phyloP scores from a whole-genome alignment of 2,888 invertebrate genomes.

The Trichogramma evanescens region DNA sequence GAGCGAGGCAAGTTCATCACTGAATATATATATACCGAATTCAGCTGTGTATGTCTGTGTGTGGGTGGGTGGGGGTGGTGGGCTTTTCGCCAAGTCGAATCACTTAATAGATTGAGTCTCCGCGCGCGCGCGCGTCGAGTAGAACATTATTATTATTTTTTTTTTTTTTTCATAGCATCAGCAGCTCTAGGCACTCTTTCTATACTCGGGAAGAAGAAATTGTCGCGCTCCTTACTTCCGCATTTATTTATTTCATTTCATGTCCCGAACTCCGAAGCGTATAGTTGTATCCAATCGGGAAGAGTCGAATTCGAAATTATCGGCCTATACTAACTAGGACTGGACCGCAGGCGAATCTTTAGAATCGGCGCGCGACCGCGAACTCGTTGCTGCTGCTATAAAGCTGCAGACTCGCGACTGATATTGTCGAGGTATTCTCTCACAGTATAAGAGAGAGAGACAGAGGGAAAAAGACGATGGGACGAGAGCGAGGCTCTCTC shows the following conservation, averaged over 20 bases:
- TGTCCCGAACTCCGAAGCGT: too few species aligned
- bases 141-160: too few species aligned
- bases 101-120: constrained; percentile 19
- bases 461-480: constrained; percentile 11
- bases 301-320: not conserved
- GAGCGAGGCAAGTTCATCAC: too few species aligned
- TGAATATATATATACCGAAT: too few species aligned
- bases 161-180: constrained; percentile 5
- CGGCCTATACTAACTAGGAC: not conserved
- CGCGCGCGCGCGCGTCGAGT: not conserved
- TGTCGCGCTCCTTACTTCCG: too few species aligned
- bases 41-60: not conserved
- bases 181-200: too few species aligned
- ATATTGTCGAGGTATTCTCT: not conserved
- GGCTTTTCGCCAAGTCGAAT: constrained; percentile 19
- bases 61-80: not conserved
- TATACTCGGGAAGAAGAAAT: too few species aligned
- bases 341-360: not conserved
- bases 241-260: not conserved
- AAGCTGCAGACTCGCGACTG: too few species aligned
- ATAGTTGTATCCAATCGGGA: too few species aligned
- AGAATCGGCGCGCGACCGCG: not conserved
- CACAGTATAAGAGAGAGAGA: constrained; percentile 15
- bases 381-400: not conserved
- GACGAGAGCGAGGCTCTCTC: constrained; percentile 27